phyloP scores from a whole-genome alignment of 2,113 vertebrate genomes.

The Hippocampus mohnikei region DNA sequence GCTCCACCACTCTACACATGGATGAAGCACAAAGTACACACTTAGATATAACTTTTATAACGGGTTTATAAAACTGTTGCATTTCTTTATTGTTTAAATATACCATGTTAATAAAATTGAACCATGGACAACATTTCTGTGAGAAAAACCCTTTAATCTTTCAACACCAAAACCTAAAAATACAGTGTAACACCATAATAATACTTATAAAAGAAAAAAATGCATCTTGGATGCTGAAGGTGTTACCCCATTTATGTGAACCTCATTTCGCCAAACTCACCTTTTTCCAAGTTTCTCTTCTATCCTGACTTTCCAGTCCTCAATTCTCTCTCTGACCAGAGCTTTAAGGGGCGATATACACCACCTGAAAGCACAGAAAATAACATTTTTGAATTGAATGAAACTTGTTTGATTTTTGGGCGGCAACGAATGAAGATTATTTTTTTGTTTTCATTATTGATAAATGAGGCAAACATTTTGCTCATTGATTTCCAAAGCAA shows the following conservation, averaged over 20 bases:
- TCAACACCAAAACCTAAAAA: neutral
- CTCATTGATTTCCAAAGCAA: no score
- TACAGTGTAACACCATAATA: neutral
- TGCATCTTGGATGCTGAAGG: no score
- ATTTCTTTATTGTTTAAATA: neutral
- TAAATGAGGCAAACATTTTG: no score
- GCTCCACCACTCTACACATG: conserved; percentile 84
- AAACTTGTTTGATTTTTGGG: neutral
- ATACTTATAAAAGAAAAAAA: neutral
- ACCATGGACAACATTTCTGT: neutral
- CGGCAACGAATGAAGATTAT: no score
- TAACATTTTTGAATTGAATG: neutral
- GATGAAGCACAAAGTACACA: neutral
- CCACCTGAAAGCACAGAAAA: conserved; percentile 73
- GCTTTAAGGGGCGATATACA: conserved; percentile 96
- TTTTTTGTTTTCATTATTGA: no score
- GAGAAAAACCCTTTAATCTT: neutral
- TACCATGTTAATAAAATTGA: neutral
- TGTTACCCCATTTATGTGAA: neutral
- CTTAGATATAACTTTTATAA: neutral
- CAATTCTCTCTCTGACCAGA: conserved; percentile 92
- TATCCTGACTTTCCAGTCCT: conserved; percentile 96
- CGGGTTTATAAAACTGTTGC: neutral
- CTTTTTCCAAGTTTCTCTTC: conserved; percentile 94
- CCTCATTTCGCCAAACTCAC: conserved; percentile 70